Conservation (phyloP, 2,113 vertebrate genomes). For the Stigmatopora argus region DNA sequence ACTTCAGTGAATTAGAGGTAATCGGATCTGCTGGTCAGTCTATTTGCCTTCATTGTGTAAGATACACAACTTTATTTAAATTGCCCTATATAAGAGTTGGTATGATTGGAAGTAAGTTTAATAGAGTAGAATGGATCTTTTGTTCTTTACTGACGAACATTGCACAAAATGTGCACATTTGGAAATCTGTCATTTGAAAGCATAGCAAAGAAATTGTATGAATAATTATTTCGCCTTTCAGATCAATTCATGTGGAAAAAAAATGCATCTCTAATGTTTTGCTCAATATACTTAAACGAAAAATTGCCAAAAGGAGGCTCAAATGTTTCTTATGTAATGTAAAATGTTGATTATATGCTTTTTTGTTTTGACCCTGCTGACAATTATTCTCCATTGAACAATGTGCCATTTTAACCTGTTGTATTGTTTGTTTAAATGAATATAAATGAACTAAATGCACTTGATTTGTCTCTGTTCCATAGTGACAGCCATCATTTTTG, state of each 20-base stretch:
- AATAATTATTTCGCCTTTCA: neutral
- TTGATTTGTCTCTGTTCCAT: slow-evolving; percentile 25
- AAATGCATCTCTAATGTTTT: neutral
- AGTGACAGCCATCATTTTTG: slow-evolving; percentile 21
- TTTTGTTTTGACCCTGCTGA: slow-evolving; percentile 9
- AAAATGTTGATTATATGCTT: slow-evolving; percentile 3
- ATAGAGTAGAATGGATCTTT: slow-evolving; percentile 16
- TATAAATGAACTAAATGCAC: slow-evolving; percentile 48
- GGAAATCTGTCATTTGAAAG: slow-evolving; percentile 2
- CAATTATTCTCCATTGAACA: slow-evolving; percentile 17
- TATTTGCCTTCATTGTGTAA: slow-evolving; percentile 58
- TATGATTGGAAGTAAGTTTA: slow-evolving; percentile 24
- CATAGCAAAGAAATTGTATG: neutral
- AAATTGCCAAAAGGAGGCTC: slow-evolving; percentile 4
- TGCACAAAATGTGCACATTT: slow-evolving; percentile 10
- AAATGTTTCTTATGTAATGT: slow-evolving; percentile 10
- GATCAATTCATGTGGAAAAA: neutral
- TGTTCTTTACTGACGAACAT: slow-evolving; percentile 28
- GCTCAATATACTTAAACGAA: slow-evolving; percentile 1
- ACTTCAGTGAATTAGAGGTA: slow-evolving; percentile 51
- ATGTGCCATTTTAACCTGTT: slow-evolving; percentile 23
- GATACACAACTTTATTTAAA: slow-evolving; percentile 36
- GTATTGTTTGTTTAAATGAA: slow-evolving; percentile 43
- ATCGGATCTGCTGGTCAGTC: slow-evolving; percentile 72
- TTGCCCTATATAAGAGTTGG: slow-evolving; percentile 25